Base-by-base conservation (phyloP, 2,888 invertebrate genomes). In the Anagyrus pseudococci region DNA sequence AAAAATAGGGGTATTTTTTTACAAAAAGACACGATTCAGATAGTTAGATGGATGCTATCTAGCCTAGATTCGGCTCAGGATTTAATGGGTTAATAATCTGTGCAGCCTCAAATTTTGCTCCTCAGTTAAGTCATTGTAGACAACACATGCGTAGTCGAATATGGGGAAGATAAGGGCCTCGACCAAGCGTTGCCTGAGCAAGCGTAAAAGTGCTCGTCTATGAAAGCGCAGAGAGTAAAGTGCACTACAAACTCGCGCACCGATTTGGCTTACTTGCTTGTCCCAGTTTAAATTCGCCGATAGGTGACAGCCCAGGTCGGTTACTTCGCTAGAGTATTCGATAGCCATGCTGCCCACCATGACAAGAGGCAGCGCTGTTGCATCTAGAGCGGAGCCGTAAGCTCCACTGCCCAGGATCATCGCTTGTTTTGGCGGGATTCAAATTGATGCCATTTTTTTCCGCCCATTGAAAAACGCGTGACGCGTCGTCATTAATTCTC, bases 381-480 rank as follows among this genome's bases (percentile, higher is more conserved):
- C 15, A 13, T 55, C 48, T 10, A 60, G 15, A 4, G n/a, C n/a
- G 17, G 15, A 3, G 2, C 26, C 17, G n/a, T 44, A 17, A 4
- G n/a, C 26, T 0, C 23, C 29, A 41, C 59, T 64, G 15, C 53
- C 57, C 4, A 63, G 19, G 13, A 55, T 43, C 37, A 59, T 56
- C 56, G 26, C 48, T 55, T 1, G 58, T 43, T 26, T 61, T 41
- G 15, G 46, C n/a, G 8, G 43, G 25, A n/a, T 59, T 59, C 4
- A 53, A 19, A 1, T 26, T 17, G 1, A 53, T 19, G 1, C n/a
- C 43, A 17, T 65, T 65, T 4, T 2, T 10, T 2, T 13, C 13
- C 13, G 53, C 41, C 50, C 57, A 61, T 4, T 20, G 33, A n/a
- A 37, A 13, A 1, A 64, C 52, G 15, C 37, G 19, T n/a, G 13